Evolutionary conservation across 2,797 vertebrate species (phyloP).

Genomic region (Austrolebias charrua): DNA sequence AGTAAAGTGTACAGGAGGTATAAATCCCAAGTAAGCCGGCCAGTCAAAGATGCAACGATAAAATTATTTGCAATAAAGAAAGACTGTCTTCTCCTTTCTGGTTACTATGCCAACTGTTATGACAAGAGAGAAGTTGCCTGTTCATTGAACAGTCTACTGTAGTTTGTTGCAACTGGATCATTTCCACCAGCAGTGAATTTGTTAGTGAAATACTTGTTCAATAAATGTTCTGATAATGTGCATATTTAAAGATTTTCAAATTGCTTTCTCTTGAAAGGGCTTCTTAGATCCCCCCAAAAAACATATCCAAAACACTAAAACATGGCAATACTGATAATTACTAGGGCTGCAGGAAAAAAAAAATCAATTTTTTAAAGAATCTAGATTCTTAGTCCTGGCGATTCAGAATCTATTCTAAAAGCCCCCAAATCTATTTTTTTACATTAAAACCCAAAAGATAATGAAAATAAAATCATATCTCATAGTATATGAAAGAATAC

Average conservation of each 20-base stretch:
- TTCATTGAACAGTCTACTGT: not conserved
- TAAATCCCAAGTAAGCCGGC: conserved; percentile 1
- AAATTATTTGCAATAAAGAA: conserved; percentile 29
- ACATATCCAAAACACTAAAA: not conserved
- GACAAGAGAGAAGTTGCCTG: conserved; percentile 6
- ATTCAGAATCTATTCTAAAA: too few species aligned
- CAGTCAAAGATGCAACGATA: conserved; percentile 25
- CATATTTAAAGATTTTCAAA: not conserved
- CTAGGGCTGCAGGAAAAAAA: too few species aligned
- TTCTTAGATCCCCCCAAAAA: not conserved
- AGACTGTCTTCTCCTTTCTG: conserved; percentile 14
- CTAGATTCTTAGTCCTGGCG: too few species aligned
- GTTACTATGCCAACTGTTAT: conserved; percentile 46
- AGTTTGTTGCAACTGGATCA: not conserved
- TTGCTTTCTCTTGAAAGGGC: too few species aligned
- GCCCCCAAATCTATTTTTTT: too few species aligned
- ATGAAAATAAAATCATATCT: too few species aligned
- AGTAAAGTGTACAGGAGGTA: not conserved
- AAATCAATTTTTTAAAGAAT: too few species aligned
- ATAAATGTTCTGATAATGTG: not conserved
- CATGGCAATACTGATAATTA: not conserved
- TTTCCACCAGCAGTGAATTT: not conserved
- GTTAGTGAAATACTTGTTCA: not conserved
- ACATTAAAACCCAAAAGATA: too few species aligned
- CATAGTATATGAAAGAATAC: too few species aligned